phyloP scores from a whole-genome alignment of 2,113 vertebrate species.

The Acinonyx jubatus region DNA sequence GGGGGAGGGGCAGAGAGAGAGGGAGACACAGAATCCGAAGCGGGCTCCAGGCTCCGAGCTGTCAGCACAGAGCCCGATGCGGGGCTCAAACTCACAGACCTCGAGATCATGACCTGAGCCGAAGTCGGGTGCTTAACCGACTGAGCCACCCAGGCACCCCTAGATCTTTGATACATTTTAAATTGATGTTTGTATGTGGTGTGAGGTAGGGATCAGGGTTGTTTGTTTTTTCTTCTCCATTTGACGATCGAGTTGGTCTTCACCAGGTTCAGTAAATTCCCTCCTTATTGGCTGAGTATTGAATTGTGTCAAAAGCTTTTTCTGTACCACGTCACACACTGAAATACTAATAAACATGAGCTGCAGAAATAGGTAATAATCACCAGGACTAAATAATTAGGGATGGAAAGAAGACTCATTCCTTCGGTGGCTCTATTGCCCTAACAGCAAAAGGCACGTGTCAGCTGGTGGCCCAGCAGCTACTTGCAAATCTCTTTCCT shows the following conservation, averaged over 20 bases:
- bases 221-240: background rate
- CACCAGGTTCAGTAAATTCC: fast-evolving
- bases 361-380: too few relatives aligned
- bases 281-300: background rate
- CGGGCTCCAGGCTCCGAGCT: too few relatives aligned
- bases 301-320: background rate
- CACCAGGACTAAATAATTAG: background rate
- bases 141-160: background rate
- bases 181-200: background rate
- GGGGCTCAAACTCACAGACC: too few relatives aligned
- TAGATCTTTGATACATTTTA: background rate
- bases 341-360: background rate
- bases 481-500: too few relatives aligned
- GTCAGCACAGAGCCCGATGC: too few relatives aligned
- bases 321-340: background rate
- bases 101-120: too few relatives aligned
- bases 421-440: background rate
- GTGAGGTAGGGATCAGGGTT: background rate
- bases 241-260: background rate
- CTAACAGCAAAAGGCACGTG: too few relatives aligned
- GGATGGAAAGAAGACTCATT: background rate
- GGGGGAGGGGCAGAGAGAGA: too few relatives aligned
- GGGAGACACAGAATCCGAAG: too few relatives aligned
- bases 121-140: too few relatives aligned
- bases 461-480: too few relatives aligned